phyloP scores from a whole-genome alignment of 1,140 invertebrate species.

The Drosophila repleta region DNA sequence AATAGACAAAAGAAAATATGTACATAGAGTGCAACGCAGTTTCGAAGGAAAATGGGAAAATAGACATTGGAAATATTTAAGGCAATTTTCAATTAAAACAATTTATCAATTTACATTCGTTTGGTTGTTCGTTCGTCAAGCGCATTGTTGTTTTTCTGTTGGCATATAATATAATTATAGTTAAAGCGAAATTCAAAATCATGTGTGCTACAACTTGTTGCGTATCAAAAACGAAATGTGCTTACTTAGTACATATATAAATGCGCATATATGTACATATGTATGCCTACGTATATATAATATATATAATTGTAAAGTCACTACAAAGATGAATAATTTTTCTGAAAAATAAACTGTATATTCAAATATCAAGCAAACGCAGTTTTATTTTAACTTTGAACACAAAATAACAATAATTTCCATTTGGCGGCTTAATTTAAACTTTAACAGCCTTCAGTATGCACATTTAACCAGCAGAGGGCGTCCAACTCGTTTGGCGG shows the following conservation, averaged over 20 bases:
- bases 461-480: neutral
- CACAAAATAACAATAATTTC: neutral
- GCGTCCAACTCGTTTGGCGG: neutral
- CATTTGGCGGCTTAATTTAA: too few relatives aligned
- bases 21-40: conserved; percentile 34
- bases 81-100: conserved; percentile 33
- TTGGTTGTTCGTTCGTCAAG: conserved; percentile 59
- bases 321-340: conserved; percentile 75
- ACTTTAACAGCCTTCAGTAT: too few relatives aligned
- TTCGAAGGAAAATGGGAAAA: conserved; percentile 9
- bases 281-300: conserved; percentile 47
- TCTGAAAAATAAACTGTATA: conserved; percentile 82
- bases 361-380: conserved; percentile 64
- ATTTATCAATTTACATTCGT: conserved; percentile 32
- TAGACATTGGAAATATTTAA: conserved; percentile 57
- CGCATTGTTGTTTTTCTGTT: conserved; percentile 54
- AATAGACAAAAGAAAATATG: conserved; percentile 27
- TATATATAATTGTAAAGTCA: conserved; percentile 74
- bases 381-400: neutral
- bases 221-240: conserved; percentile 41
- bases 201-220: conserved; percentile 59
- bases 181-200: conserved; percentile 47
- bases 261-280: conserved; percentile 18
- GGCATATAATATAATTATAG: conserved; percentile 44
- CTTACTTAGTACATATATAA: conserved; percentile 22